Percentiles rank a stretch among this genome's conserved stretches.
Evolutionary conservation across 2,113 vertebrate genomes (phyloP).

Genomic region (Tachysurus fulvidraco): DNA sequence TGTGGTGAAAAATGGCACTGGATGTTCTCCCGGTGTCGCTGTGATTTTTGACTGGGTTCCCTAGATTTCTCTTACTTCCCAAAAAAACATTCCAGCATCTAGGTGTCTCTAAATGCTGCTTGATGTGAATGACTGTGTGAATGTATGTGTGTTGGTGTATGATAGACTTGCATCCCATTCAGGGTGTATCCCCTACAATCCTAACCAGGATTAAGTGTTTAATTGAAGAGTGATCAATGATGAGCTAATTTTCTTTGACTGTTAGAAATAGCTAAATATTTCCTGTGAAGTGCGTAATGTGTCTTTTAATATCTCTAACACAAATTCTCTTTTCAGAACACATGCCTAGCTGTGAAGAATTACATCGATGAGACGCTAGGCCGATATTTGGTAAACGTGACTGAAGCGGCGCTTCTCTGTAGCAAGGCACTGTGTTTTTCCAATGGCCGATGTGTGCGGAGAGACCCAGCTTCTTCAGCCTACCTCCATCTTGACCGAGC

Average conservation of each 20-base stretch:
- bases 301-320: background rate
- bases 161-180: background rate
- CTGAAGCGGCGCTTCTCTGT: slow-evolving; percentile 69
- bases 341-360: slow-evolving; percentile 63
- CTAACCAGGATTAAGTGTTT: background rate
- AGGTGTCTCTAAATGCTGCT: background rate
- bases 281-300: background rate
- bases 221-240: background rate
- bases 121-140: background rate
- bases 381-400: slow-evolving; percentile 76
- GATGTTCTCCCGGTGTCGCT: background rate
- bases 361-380: slow-evolving; percentile 71
- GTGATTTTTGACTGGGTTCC: background rate
- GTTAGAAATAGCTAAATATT: background rate
- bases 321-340: slow-evolving; percentile 48
- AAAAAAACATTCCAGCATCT: background rate
- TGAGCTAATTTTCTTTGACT: background rate
- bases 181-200: background rate
- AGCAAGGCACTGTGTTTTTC: slow-evolving; percentile 68
- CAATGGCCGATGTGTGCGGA: slow-evolving; percentile 70
- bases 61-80: background rate
- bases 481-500: slow-evolving; percentile 73
- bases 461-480: slow-evolving; percentile 40
- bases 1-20: background rate
- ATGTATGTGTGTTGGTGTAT: background rate